Evolutionary conservation across 1,140 invertebrate genomes (phyloP), one percentile per base, ranked within the genome.

Genomic region (Ceratoteleas bidentatus): DNA sequence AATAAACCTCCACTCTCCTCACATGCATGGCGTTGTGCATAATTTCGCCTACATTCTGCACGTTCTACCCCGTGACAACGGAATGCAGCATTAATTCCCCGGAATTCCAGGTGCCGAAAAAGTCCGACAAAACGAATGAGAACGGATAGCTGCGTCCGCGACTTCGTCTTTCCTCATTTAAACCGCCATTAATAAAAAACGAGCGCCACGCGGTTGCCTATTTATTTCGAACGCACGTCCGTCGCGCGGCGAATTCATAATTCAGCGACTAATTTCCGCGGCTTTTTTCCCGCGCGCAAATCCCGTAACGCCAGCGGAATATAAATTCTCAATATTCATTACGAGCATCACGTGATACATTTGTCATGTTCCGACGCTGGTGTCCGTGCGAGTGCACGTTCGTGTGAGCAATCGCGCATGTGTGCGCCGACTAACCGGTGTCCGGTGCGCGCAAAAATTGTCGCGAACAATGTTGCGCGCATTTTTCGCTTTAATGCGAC

Each of bases 281-380:
- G 47, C 40, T 56, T 56, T n/a, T 73, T 64, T 58, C 10, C 36
- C 16, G 53, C 64, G 56, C 64, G 64, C 64, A 36, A 68, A 57
- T 57, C 33, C 64, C n/a, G 64, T 16, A 52, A 38, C 52, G 64
- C 32, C 14, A 43, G 33, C 10, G 33, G 68, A 61, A 72, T 72
- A 72, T 72, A 72, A 72, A 72, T 70, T 60, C 66, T 60, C 66
- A 34, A 70, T 70, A 70, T 70, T 70, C 66, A 70, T 70, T 70
- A 70, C 66, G 6, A 58, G 10, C 47, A 38, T 70, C 66, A 52
- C 56, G 56, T 70, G 56, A 58, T 60, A 60, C 47, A 70, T 70
- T 70, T 70, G 54, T 70, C 66, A 60, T 60, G 45, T 58, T 60
- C 33, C 66, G n/a, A n/a, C n/a, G 36, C 13, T 8, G 11, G 40